Conservation (phyloP, 2,888 invertebrate species). For the Timema cristinae region DNA sequence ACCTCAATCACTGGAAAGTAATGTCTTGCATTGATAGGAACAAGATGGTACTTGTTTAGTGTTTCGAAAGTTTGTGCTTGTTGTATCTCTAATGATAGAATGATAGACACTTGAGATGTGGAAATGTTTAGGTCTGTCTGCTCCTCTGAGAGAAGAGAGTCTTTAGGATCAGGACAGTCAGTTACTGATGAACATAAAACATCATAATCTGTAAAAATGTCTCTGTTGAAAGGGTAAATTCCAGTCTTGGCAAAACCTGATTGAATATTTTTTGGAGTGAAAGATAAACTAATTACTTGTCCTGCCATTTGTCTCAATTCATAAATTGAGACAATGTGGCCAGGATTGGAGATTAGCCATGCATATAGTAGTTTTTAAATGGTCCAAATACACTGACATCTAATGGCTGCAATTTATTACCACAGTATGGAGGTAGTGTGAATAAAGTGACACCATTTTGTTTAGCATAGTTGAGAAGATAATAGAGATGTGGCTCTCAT, state of each 20-base stretch:
- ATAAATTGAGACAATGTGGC: constrained; percentile 38
- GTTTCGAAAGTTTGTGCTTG: too few species aligned
- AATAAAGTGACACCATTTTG: constrained; percentile 32
- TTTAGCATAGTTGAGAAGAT: not conserved
- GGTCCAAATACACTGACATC: constrained; percentile 37
- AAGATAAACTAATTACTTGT: constrained; percentile 4
- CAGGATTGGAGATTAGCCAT: constrained; percentile 40
- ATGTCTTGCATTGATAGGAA: too few species aligned
- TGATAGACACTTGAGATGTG: too few species aligned
- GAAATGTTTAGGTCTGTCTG: not conserved
- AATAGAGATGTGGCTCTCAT: constrained; percentile 16
- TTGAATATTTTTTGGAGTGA: constrained; percentile 9
- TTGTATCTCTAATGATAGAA: too few species aligned
- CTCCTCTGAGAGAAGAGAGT: not conserved
- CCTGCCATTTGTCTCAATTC: not conserved
- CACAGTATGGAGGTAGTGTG: constrained; percentile 43
- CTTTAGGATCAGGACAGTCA: not conserved
- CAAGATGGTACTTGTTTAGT: too few species aligned
- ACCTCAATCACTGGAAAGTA: too few species aligned
- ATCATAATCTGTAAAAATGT: too few species aligned
- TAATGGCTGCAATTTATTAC: constrained; percentile 43
- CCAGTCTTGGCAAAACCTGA: not conserved
- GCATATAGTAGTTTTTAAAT: constrained; percentile 35
- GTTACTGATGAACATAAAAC: constrained; percentile 1
- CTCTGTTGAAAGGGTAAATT: not conserved